These are phyloP conservation scores for Apamea monoglypha DNA, from an alignment of 2,888 invertebrate species.

Conservation along the genomic window DNA sequence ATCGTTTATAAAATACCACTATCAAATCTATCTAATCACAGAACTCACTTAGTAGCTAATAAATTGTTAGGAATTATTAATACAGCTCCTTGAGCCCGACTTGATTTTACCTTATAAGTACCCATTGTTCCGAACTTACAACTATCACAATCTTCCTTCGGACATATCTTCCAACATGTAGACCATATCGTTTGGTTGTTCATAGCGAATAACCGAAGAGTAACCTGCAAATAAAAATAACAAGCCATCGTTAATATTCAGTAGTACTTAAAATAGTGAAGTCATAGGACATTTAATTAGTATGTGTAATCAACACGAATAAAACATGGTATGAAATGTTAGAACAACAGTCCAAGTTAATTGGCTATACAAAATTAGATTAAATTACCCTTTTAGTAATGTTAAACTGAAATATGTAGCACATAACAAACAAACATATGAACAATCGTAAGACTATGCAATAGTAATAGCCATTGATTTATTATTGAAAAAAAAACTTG, in stretches of 20 bases:
- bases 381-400: conserved; percentile 35
- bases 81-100: conserved; percentile 40
- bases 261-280: neutral
- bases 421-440: conserved; percentile 41
- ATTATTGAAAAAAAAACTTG: conserved; percentile 53
- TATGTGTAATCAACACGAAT: conserved; percentile 4
- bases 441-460: conserved; percentile 59
- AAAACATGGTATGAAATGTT: conserved; percentile 21
- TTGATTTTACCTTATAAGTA: conserved; percentile 26
- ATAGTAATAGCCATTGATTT: conserved; percentile 60
- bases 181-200: conserved; percentile 92
- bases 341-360: conserved; percentile 44
- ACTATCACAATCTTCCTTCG: conserved; percentile 74
- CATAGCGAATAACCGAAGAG: conserved; percentile 90
- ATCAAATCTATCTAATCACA: conserved; percentile 60
- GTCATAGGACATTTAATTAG: neutral
- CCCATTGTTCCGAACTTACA: conserved; percentile 7
- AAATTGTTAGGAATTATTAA: conserved; percentile 40
- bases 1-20: conserved; percentile 30
- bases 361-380: conserved; percentile 43
- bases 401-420: conserved; percentile 24
- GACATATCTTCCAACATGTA: conserved; percentile 90
- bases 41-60: conserved; percentile 52
- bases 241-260: conserved; percentile 14
- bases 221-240: conserved; percentile 76